Evolutionary conservation across 2,797 vertebrate species (phyloP), one percentile per base, ranked within the genome.

Genomic region (Danio albolineatus): DNA sequence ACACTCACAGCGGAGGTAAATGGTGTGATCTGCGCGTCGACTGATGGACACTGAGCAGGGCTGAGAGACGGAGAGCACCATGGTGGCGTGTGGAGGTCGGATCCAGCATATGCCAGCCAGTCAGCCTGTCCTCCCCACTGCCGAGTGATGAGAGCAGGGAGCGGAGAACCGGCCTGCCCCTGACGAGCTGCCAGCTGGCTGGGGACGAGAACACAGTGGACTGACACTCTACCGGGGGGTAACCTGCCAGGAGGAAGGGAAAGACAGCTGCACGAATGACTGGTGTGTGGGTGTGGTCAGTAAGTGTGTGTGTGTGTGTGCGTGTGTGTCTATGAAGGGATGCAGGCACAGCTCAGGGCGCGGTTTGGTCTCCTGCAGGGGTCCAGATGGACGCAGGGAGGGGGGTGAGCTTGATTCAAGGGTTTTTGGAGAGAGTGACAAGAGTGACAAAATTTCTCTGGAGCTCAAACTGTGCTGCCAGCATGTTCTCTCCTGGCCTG

Each of bases 371-470:
- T 81, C 81, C 74, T 83, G 64, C 77, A 53, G 77, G 72, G 54
- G 79, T 74, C 87, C 88, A 93, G 91, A 92, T 92, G 91, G 91
- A 84, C 41, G 60, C 73, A 60, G 56, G 71, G 80, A 84, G 80
- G 82, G 82, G 77, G 81, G 65, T 82, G 64, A 74, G 76, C 72
- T 70, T 78, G 73, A 73, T 75, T 79, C 49, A 69, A 75, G 82
- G 82, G 17, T 83, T 57, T 41, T 82, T 71, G 76, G 82, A 82
- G 56, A 64, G 79, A 83, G 72, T 80, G 82, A 85, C 82, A 86
- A 78, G 79, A 83, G 76, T 82, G 82, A 86, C 80, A 84, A 76
- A 70, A 86, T 86, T 82, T 84, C 82, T 86, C 80, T 70, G 64
- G 85, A 89, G 86, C 86, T 83, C 86, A 88, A 87, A 88, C 88